phyloP scores from a whole-genome alignment of 2,888 invertebrate species.

The Heteromyza rotundicornis region DNA sequence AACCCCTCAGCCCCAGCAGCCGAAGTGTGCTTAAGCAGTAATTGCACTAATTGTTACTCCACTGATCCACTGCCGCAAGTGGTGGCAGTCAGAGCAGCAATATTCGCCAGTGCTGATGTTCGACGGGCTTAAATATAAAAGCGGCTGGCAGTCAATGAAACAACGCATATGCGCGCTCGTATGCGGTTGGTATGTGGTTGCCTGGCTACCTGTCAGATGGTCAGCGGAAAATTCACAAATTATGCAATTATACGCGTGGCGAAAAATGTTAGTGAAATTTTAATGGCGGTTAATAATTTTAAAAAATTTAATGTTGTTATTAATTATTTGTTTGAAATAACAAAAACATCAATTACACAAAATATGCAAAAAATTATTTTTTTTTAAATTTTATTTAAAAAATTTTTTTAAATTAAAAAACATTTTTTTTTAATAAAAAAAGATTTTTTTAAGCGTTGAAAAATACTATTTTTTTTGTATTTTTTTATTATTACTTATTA shows the following conservation, averaged over 20 bases:
- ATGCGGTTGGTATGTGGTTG: neutral
- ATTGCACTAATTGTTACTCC: slow-evolving; percentile 4
- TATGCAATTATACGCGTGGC: neutral
- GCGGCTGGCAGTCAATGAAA: neutral
- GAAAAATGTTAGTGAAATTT: neutral
- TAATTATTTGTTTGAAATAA: too few species aligned
- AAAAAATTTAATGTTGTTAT: too few species aligned
- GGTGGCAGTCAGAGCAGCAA: neutral
- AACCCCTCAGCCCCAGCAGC: neutral
- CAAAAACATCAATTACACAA: too few species aligned
- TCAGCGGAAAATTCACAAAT: neutral
- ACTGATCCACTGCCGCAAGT: slow-evolving; percentile 1
- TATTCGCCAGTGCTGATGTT: neutral
- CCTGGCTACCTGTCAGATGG: neutral
- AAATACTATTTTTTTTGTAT: too few species aligned
- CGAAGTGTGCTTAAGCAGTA: neutral
- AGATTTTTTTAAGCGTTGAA: too few species aligned
- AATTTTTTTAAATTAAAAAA: too few species aligned
- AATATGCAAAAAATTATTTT: too few species aligned
- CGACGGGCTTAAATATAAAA: neutral
- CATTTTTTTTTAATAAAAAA: too few species aligned
- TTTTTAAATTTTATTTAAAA: too few species aligned
- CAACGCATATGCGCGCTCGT: neutral
- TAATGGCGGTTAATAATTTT: too few species aligned
- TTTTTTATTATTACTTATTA: too few species aligned